Base-by-base conservation (phyloP, 1,140 invertebrate genomes). In the Diprion similis region DNA sequence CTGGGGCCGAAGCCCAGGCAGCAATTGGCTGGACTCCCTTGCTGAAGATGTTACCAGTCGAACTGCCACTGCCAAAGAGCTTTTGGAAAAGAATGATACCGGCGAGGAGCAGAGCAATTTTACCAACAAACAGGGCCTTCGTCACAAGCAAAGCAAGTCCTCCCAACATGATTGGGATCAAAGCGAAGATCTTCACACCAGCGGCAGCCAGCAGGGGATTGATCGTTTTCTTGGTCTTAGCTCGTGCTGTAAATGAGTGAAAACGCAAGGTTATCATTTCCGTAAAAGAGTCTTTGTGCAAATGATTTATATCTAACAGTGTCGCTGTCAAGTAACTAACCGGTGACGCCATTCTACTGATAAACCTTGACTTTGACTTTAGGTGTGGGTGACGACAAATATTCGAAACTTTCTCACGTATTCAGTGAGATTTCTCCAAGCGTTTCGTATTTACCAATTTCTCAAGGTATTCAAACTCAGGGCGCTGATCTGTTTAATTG, bases 111-210 rank as follows among this genome's bases (percentile, higher is more conserved):
- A 95, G 91, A 7, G 94, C 94, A 59, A 95, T 84, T 83, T 95
- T 95, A 59, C 93, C 92, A 8, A 95, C 89, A 65, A 95, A 87
- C 17, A 95, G 85, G 17, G 94, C 94, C 84, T 95, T 95, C 48
- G 91, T 86, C n/a, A 92, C 91, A 74, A 95, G 79, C 9, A 95
- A 85, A n/a, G 90, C 92, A 0, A 95, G 84, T 74, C 91, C 91
- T 9, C 92, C 92, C 72, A 95, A 87, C 10, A 93, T 83, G 9
- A 95, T 83, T 2, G 93, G 93, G 7, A 92, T 80, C 0, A 95
- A 83, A 1, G 93, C 91, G 71, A 94, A 90, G 15, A 94, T 81
- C 79, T 94, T 94, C 1, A 93, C 87, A 59, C 91, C 93, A 24
- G 91, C 88, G 2, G 92, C 90, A 46, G 92, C 85, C 46, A 94